Evolutionary conservation across 2,113 vertebrate species (phyloP).

Genomic region (Electrona antarctica): DNA sequence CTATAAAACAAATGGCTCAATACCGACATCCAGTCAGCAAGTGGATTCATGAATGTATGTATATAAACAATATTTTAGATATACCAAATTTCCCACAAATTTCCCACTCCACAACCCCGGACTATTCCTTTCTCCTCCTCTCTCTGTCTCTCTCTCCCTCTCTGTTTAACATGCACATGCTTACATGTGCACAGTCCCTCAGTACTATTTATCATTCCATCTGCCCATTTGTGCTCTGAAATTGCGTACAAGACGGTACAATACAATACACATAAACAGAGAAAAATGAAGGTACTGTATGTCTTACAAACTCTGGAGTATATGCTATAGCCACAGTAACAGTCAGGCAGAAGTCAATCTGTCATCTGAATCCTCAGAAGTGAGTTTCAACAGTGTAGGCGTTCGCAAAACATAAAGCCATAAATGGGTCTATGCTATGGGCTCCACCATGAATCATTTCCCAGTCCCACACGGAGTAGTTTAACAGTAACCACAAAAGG

Average conservation of each 20-base stretch:
- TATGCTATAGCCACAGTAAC: neutral
- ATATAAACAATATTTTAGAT: too few species aligned
- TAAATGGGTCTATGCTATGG: too few species aligned
- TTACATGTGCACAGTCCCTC: conserved; percentile 17
- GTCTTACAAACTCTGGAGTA: conserved; percentile 21
- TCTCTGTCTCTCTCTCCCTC: conserved; percentile 10
- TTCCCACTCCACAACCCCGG: too few species aligned
- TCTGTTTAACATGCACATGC: neutral
- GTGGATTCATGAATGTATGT: too few species aligned
- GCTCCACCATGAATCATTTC: too few species aligned
- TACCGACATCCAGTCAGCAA: too few species aligned
- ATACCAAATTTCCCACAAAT: too few species aligned
- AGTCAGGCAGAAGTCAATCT: conserved; percentile 2
- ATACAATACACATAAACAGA: conserved; percentile 62
- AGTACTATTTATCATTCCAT: conserved; percentile 54
- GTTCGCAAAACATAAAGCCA: too few species aligned
- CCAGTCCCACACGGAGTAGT: too few species aligned
- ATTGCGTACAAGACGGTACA: conserved; percentile 62
- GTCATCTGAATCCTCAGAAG: conserved; percentile 37
- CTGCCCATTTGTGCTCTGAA: conserved; percentile 10
- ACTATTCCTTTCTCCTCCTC: conserved; percentile 24
- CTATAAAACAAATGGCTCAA: too few species aligned
- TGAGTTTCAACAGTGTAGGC: conserved; percentile 15
- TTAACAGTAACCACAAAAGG: too few species aligned
- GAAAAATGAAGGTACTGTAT: conserved; percentile 34